These are phyloP conservation scores for Pemphigus obesinymphae DNA, from an alignment of 1,140 invertebrate genomes.

Conservation along the genomic window DNA sequence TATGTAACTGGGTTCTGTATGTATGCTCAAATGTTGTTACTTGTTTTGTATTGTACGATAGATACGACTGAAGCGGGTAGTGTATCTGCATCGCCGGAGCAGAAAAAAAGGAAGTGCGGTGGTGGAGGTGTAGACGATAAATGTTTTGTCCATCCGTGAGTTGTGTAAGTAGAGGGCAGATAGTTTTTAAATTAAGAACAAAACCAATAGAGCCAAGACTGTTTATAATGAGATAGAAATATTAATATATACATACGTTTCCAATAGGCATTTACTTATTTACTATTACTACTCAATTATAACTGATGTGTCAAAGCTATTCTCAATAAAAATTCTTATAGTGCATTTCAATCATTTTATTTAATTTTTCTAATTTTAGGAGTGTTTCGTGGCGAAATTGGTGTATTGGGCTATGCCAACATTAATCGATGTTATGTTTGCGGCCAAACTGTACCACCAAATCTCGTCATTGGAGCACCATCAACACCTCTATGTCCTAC, in stretches of 20 bases:
- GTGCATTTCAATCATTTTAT: background rate
- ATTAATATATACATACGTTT: slow-evolving; percentile 38
- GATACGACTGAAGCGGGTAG: slow-evolving; percentile 38
- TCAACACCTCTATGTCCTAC: slow-evolving; percentile 33
- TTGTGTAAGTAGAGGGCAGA: slow-evolving; percentile 30
- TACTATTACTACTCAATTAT: background rate
- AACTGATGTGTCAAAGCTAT: slow-evolving; percentile 1
- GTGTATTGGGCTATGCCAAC: slow-evolving; percentile 47
- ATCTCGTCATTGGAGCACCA: slow-evolving; percentile 37
- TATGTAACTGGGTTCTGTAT: slow-evolving; percentile 15
- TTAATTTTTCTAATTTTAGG: slow-evolving; percentile 44
- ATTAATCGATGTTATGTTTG: slow-evolving; percentile 64
- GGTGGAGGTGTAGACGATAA: slow-evolving; percentile 30
- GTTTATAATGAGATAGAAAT: slow-evolving; percentile 41
- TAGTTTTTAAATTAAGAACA: slow-evolving; percentile 39
- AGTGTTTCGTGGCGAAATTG: slow-evolving; percentile 49
- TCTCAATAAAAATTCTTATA: background rate
- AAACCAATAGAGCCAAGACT: background rate
- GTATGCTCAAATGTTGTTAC: slow-evolving; percentile 31
- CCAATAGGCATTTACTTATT: slow-evolving; percentile 32
- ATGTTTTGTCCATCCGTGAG: slow-evolving; percentile 35
- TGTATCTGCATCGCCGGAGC: slow-evolving; percentile 38
- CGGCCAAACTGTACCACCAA: slow-evolving; percentile 56
- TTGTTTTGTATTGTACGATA: slow-evolving; percentile 39
- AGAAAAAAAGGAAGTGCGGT: slow-evolving; percentile 41